Conservation (phyloP, 2,888 invertebrate genomes). For the Campoletis raptor region DNA sequence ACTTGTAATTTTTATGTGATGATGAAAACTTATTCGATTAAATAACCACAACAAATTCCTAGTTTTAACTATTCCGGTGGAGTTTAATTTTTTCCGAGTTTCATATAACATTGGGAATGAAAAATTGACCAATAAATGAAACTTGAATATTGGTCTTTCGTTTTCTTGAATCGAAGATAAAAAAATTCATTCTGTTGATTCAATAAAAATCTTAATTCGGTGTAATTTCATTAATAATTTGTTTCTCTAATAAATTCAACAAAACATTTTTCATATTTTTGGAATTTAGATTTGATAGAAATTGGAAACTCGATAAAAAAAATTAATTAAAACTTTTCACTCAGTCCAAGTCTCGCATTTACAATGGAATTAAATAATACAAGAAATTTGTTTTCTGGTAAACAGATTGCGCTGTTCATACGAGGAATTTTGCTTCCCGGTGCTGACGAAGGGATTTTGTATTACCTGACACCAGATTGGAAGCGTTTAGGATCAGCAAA, state of each 20-base stretch:
- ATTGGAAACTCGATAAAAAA: neutral
- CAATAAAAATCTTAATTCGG: no score
- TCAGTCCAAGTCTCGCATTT: neutral
- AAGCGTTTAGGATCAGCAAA: conserved; percentile 90
- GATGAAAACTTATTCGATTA: no score
- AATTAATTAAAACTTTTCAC: neutral
- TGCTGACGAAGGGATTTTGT: conserved; percentile 91
- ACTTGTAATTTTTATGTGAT: no score
- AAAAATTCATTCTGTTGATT: no score
- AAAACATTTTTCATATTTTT: no score
- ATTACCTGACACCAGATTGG: conserved; percentile 93
- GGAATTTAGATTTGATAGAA: neutral
- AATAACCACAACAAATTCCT: no score
- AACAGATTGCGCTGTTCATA: conserved; percentile 87
- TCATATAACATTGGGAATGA: neutral
- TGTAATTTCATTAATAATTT: no score
- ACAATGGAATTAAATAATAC: neutral
- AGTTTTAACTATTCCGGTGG: no score
- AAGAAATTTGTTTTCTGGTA: neutral
- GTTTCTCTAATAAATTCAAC: no score
- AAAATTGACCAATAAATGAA: neutral
- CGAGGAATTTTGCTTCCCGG: conserved; percentile 93
- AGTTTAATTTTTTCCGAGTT: neutral
- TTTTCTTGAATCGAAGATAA: no score
- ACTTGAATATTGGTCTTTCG: neutral